A percentile compares a stretch with the other conserved stretches of the same genome.
Conservation (phyloP, 2,113 vertebrate genomes). For the Brachyhypopomus gauderio region DNA sequence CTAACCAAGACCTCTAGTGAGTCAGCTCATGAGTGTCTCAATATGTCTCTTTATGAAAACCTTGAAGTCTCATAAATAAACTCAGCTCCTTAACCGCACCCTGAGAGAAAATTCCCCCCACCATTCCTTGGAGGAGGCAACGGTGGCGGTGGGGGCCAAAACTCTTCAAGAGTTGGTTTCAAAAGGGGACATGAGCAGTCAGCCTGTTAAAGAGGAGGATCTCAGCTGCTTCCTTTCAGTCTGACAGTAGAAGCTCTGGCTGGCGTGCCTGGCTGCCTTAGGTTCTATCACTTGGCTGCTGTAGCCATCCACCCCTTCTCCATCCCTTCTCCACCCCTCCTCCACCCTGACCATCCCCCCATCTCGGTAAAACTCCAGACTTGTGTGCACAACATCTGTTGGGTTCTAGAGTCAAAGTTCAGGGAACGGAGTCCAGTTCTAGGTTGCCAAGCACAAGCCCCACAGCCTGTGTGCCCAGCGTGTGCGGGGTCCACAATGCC, state of each 20-base stretch:
- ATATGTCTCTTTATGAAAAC: slow-evolving; percentile 34
- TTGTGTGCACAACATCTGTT: slow-evolving; percentile 23
- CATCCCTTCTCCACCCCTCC: not conserved
- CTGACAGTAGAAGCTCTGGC: slow-evolving; percentile 43
- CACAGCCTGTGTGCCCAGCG: not conserved
- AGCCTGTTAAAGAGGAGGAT: slow-evolving; percentile 42
- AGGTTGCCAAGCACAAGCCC: slow-evolving; percentile 18
- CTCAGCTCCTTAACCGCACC: slow-evolving; percentile 29
- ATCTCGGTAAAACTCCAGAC: slow-evolving; percentile 18
- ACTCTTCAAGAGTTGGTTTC: slow-evolving; percentile 23
- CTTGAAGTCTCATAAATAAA: slow-evolving; percentile 46
- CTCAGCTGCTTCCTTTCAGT: slow-evolving; percentile 51
- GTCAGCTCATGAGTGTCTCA: slow-evolving; percentile 10
- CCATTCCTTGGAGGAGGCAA: slow-evolving; percentile 32
- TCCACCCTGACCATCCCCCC: not conserved
- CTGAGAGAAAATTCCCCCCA: slow-evolving; percentile 4
- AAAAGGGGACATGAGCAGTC: slow-evolving; percentile 31
- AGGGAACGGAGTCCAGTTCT: not conserved
- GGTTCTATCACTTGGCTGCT: slow-evolving; percentile 5
- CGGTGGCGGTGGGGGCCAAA: slow-evolving; percentile 24
- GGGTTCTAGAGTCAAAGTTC: slow-evolving; percentile 3
- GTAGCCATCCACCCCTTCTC: not conserved
- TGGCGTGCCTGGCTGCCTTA: slow-evolving; percentile 35
- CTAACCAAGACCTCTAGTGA: slow-evolving; percentile 28
- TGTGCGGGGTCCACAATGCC: not conserved